Evolutionary conservation across 2,888 invertebrate genomes (phyloP), one percentile per base, ranked within the genome.

Genomic region (Monopis laevigella): DNA sequence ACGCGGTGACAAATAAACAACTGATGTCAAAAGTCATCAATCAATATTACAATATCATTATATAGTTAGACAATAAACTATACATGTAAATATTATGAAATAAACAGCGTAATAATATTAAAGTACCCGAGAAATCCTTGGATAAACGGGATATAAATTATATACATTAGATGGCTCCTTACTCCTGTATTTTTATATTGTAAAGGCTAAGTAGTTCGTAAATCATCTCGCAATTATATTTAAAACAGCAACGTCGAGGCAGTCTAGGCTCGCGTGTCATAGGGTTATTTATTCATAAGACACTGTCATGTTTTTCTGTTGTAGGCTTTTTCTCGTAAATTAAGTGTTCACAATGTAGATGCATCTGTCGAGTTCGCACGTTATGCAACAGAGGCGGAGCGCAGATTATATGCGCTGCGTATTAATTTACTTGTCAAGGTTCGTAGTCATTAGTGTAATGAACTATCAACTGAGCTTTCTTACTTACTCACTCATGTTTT

Each of bases 361-460:
- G 34, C 26, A 26, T 16, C 6, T 14, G 18, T 18, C 17, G 44
- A 44, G 45, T 44, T 47, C 44, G 40, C 47, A 47, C 45, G 45
- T 45, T 48, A 46, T 48, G 46, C 48, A 46, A 48, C 40, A 27
- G 34, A 27, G 27, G 40, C 13, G 19, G 40, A 28, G 27, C 14
- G 40, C 44, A 40, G 40, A 44, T 48, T 46, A 48, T 46, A 35
- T 40, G 39, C 41, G 41, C 40, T 43, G 36, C 28, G 27, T 53
- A 56, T 56, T 58, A 49, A 58, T 58, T 55, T 54, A 53, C 47
- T 50, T 50, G 53, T 51, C 50, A 53, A 53, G 49, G 54, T 47
- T 55, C 50, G 52, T 54, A 55, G 54, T 55, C 55, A 56, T 57
- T 52, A 55, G 48, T 48, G 53, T 42, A 24, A 28, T n/a, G 40